A percentile compares a stretch with the other conserved stretches of the same genome.
Evolutionary conservation across 2,888 invertebrate species (phyloP).

Genomic region (Acanthopleura granulata): DNA sequence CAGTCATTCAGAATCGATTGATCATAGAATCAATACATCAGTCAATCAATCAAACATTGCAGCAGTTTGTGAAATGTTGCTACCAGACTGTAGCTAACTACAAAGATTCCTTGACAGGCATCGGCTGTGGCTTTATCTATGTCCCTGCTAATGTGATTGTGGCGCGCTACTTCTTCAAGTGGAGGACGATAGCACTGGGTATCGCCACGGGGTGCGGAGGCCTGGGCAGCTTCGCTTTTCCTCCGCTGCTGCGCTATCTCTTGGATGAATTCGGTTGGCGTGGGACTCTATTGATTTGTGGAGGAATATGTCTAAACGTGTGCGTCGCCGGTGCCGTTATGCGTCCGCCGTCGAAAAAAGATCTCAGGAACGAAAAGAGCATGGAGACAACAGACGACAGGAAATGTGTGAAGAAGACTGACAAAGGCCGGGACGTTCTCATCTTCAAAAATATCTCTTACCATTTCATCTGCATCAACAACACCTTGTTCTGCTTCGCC

Average conservation of each 20-base stretch:
- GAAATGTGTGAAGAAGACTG: background rate
- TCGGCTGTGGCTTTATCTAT: constrained; percentile 21
- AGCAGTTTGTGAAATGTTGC: no score
- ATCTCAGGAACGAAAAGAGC: background rate
- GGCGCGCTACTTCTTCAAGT: constrained; percentile 11
- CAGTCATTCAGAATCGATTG: no score
- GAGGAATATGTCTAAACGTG: constrained; percentile 15
- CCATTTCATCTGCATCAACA: constrained; percentile 23
- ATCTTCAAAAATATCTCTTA: constrained; percentile 28
- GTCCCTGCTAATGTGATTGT: constrained; percentile 20
- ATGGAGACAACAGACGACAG: background rate
- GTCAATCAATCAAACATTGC: no score
- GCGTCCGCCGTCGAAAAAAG: constrained; percentile 15
- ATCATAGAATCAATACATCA: no score
- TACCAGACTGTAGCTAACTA: no score
- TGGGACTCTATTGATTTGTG: constrained; percentile 21
- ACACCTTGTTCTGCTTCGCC: constrained; percentile 20
- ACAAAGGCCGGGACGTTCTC: background rate
- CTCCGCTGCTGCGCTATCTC: constrained; percentile 14
- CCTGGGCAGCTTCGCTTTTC: constrained; percentile 21
- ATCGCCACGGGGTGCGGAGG: constrained; percentile 22
- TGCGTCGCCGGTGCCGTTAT: constrained; percentile 21
- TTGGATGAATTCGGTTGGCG: constrained; percentile 22
- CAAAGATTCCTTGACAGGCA: constrained; percentile 16
- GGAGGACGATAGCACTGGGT: constrained; percentile 14